Evolutionary conservation across 1,140 invertebrate species (phyloP).

Genomic region (Drosophila leontia): DNA sequence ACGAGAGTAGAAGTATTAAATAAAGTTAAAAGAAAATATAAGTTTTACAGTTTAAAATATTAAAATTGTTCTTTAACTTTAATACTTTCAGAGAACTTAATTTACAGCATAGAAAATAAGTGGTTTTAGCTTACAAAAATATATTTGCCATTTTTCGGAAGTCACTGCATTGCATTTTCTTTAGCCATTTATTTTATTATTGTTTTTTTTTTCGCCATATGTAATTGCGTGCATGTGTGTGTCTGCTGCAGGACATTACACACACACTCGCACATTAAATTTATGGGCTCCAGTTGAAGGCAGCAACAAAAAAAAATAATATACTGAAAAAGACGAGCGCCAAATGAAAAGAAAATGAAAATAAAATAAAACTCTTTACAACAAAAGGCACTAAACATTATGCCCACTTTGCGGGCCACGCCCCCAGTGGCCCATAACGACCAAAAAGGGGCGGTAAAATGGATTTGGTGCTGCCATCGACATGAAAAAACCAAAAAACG

Average conservation of each 20-base stretch:
- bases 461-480: constrained; percentile 21
- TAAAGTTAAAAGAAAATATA: no score
- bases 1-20: no score
- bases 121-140: constrained; percentile 8
- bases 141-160: constrained; percentile 42
- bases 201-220: neutral
- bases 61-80: no score
- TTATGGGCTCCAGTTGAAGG: constrained; percentile 60
- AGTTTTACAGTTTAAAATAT: no score
- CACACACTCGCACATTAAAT: constrained; percentile 72
- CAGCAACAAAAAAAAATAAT: constrained; percentile 8
- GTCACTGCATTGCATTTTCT: constrained; percentile 49
- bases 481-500: constrained; percentile 14
- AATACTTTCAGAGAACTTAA: neutral
- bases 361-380: constrained; percentile 71
- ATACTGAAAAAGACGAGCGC: constrained; percentile 1
- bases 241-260: constrained; percentile 67
- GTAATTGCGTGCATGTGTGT: constrained; percentile 27
- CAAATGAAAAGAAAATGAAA: constrained; percentile 40
- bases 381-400: constrained; percentile 81
- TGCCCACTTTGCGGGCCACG: constrained; percentile 57
- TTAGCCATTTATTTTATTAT: constrained; percentile 23
- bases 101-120: constrained; percentile 13
- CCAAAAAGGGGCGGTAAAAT: constrained; percentile 23
- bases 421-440: constrained; percentile 21